Percentiles rank a stretch among this genome's conserved stretches.
Conservation (phyloP, 2,888 invertebrate genomes). For the Disparrhopalites patrizii region DNA sequence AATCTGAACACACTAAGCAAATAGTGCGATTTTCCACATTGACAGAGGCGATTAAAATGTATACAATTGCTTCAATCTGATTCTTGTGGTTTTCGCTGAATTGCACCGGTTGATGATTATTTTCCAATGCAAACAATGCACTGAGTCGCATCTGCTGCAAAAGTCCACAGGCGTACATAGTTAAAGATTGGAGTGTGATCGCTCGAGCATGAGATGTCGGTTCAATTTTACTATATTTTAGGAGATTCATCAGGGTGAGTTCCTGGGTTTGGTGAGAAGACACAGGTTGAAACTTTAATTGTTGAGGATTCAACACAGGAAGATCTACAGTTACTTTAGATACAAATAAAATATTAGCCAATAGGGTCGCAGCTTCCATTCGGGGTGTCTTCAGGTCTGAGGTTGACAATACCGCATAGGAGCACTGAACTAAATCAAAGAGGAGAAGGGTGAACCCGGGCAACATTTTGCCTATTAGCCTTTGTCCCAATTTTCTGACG, state of each 20-base stretch:
- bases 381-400: conserved; percentile 78
- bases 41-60: conserved; percentile 64
- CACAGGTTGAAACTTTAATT: conserved; percentile 58
- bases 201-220: conserved; percentile 66
- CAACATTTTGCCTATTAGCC: conserved; percentile 78
- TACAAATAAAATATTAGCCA: conserved; percentile 79
- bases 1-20: conserved; percentile 79
- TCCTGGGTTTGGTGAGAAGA: conserved; percentile 74
- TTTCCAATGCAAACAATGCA: conserved; percentile 22
- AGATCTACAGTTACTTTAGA: conserved; percentile 67
- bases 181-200: conserved; percentile 80
- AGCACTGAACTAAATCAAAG: conserved; percentile 84
- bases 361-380: conserved; percentile 82
- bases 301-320: conserved; percentile 65
- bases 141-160: conserved; percentile 53
- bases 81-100: conserved; percentile 57
- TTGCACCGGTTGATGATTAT: too few species aligned
- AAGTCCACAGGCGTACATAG: conserved; percentile 68
- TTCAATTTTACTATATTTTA: conserved; percentile 73
- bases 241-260: conserved; percentile 37
- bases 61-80: conserved; percentile 60
- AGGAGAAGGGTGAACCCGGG: conserved; percentile 83
- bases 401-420: conserved; percentile 77
- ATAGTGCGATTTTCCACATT: conserved; percentile 74
- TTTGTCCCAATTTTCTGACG: conserved; percentile 73